Evolutionary conservation across 2,797 vertebrate genomes (phyloP).

Genomic region (Xyrichtys novacula): DNA sequence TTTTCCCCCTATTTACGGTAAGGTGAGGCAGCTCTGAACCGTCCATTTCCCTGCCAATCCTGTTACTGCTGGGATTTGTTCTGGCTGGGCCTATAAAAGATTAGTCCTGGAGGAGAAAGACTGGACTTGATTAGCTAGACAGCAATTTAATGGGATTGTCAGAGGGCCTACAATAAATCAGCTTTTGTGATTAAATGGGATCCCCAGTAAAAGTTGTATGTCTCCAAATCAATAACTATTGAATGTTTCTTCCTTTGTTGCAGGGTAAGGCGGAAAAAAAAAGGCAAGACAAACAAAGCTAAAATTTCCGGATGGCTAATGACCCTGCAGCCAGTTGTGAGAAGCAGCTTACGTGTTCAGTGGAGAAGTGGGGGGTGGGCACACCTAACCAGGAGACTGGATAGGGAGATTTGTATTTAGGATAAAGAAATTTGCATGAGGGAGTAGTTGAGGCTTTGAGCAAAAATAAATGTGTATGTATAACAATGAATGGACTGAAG

Average conservation of each 20-base stretch:
- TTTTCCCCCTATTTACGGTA: conserved; percentile 67
- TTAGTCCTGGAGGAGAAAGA: conserved; percentile 87
- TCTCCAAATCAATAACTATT: conserved; percentile 88
- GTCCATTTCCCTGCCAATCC: conserved; percentile 79
- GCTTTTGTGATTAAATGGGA: conserved; percentile 91
- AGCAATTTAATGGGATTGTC: conserved; percentile 92
- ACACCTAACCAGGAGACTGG: conserved; percentile 60
- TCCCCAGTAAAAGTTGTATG: conserved; percentile 87
- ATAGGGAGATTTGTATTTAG: conserved; percentile 62
- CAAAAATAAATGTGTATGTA: conserved; percentile 70
- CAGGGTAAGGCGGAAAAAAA: conserved; percentile 44
- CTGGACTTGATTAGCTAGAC: conserved; percentile 90
- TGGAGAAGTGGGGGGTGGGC: conserved; percentile 42
- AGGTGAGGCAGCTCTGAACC: conserved; percentile 49
- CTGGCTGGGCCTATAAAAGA: conserved; percentile 85
- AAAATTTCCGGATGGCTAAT: conserved; percentile 79
- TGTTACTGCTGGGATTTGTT: conserved; percentile 85
- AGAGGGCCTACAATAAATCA: conserved; percentile 87
- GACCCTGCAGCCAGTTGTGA: conserved; percentile 58
- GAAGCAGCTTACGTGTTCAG: conserved; percentile 61
- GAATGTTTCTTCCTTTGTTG: conserved; percentile 85
- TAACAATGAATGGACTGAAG: conserved; percentile 61
- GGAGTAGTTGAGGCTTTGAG: conserved; percentile 72
- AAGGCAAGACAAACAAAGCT: conserved; percentile 60
- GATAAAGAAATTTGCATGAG: conserved; percentile 69